These are phyloP conservation scores for Knipowitschia caucasica DNA, from an alignment of 2,797 vertebrate genomes.

Conservation along the genomic window DNA sequence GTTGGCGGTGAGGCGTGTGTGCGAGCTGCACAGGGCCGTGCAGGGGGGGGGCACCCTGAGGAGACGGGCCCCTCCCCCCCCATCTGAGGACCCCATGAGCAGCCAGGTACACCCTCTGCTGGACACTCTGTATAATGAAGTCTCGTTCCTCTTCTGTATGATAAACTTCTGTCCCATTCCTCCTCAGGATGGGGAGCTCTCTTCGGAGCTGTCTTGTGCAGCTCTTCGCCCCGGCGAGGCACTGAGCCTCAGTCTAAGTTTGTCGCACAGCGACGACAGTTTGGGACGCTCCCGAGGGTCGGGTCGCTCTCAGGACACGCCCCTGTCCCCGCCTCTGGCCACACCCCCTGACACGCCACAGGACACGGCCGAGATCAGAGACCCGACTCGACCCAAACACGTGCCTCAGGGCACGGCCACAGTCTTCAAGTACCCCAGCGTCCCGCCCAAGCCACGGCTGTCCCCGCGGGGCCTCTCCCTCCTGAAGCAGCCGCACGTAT, in stretches of 20 bases:
- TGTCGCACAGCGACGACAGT: constrained; percentile 84
- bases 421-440: constrained; percentile 80
- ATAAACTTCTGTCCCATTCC: too few relatives aligned
- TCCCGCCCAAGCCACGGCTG: constrained; percentile 72
- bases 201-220: constrained; percentile 88
- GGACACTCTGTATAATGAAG: too few relatives aligned
- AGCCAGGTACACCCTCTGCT: not conserved
- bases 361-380: constrained; percentile 86
- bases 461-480: constrained; percentile 20
- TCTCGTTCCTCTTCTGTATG: too few relatives aligned
- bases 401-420: constrained; percentile 74
- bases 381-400: constrained; percentile 74
- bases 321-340: constrained; percentile 69
- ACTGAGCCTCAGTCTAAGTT: constrained; percentile 64
- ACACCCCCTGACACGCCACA: constrained; percentile 80
- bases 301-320: constrained; percentile 86
- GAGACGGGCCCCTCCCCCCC: constrained; percentile 52
- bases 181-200: constrained; percentile 87
- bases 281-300: constrained; percentile 86
- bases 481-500: constrained; percentile 73
- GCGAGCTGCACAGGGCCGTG: constrained; percentile 79
- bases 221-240: constrained; percentile 82
- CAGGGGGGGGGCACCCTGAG: constrained; percentile 61
- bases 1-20: constrained; percentile 90
- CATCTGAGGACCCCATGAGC: constrained; percentile 63